These are phyloP conservation scores for Drosophila mulleri DNA, from an alignment of 2,888 invertebrate genomes.

Conservation along the genomic window DNA sequence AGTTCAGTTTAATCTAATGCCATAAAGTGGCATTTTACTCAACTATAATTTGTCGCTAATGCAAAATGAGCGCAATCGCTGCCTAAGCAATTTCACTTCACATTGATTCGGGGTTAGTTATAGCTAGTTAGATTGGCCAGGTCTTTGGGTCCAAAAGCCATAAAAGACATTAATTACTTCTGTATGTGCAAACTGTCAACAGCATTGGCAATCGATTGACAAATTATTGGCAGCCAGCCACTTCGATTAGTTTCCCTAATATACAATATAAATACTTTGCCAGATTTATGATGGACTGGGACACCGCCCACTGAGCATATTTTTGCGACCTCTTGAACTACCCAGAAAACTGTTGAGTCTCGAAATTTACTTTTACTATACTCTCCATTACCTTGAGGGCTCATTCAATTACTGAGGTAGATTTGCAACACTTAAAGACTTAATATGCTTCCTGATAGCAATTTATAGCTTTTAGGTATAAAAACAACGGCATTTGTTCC, in stretches of 20 bases:
- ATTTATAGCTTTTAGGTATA: too few species aligned
- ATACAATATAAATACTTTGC: neutral
- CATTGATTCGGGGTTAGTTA: neutral
- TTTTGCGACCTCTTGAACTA: conserved; percentile 10
- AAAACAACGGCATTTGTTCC: neutral
- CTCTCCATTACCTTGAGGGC: neutral
- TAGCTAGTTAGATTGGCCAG: neutral
- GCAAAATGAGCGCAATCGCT: neutral
- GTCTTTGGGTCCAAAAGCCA: conserved; percentile 22
- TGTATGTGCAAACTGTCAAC: conserved; percentile 42
- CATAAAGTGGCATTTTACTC: neutral
- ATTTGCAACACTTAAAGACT: neutral
- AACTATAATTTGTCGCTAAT: neutral
- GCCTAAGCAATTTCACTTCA: neutral
- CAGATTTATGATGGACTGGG: neutral
- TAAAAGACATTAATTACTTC: conserved; percentile 56
- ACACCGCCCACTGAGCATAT: conserved; percentile 12
- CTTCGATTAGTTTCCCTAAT: conserved; percentile 36
- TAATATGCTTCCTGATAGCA: neutral
- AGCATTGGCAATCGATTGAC: conserved; percentile 46
- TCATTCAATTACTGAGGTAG: neutral
- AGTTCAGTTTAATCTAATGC: neutral
- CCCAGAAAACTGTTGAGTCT: neutral
- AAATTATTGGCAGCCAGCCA: conserved; percentile 44
- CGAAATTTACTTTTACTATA: neutral